phyloP scores from a whole-genome alignment of 2,797 vertebrate genomes.

The Ambastaia sidthimunki region DNA sequence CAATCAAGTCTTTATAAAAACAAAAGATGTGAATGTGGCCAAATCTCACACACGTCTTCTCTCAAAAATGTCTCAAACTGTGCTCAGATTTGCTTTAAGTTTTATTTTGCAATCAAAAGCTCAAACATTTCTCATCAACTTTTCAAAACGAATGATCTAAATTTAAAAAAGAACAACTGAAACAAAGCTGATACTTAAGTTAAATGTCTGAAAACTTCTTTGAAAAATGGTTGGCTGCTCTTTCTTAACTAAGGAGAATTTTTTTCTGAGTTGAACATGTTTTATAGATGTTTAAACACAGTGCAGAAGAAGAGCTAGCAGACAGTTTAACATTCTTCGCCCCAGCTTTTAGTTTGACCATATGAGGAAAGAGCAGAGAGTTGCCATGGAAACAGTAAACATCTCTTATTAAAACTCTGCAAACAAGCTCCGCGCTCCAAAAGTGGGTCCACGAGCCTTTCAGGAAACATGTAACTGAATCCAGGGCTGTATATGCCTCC shows the following conservation, averaged over 20 bases:
- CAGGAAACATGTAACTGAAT: slow-evolving; percentile 69
- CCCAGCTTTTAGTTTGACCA: background rate
- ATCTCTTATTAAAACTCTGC: slow-evolving; percentile 32
- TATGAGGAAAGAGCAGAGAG: background rate
- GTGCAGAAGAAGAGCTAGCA: background rate
- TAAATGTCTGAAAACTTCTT: background rate
- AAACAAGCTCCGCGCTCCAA: slow-evolving; percentile 28
- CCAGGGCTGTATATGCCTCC: slow-evolving; percentile 65
- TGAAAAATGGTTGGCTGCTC: too few species aligned
- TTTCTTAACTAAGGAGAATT: too few species aligned
- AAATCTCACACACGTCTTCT: too few species aligned
- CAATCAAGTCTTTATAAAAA: background rate
- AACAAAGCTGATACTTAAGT: too few species aligned
- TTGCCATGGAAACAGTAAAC: slow-evolving; percentile 5
- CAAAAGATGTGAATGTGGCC: background rate
- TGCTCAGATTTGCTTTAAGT: too few species aligned
- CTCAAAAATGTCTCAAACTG: too few species aligned
- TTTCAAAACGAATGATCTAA: too few species aligned
- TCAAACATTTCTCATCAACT: too few species aligned
- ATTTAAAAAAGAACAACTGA: too few species aligned
- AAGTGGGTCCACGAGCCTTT: slow-evolving; percentile 52
- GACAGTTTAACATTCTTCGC: background rate
- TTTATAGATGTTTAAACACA: background rate
- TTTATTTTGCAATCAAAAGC: too few species aligned
- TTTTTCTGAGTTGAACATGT: background rate